A percentile compares a stretch with the other conserved stretches of the same genome.
These are phyloP conservation scores for Thalassoma bifasciatum DNA, from an alignment of 2,113 vertebrate species.

Conservation along the genomic window DNA sequence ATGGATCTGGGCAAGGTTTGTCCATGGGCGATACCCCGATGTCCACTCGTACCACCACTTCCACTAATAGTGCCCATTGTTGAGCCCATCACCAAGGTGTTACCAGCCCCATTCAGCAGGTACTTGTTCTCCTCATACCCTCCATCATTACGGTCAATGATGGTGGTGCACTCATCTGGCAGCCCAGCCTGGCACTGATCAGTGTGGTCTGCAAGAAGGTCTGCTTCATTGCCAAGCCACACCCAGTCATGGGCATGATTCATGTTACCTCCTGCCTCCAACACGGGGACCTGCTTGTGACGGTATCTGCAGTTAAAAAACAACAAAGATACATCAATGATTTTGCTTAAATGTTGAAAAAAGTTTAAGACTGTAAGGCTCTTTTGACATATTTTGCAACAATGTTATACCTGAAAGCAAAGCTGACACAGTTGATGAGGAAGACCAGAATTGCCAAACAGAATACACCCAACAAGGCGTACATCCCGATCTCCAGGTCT, in stretches of 20 bases:
- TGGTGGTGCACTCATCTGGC: slow-evolving; percentile 89
- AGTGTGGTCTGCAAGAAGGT: slow-evolving; percentile 88
- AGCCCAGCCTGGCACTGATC: slow-evolving; percentile 88
- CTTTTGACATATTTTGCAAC: neutral
- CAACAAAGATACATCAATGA: neutral
- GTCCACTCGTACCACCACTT: slow-evolving; percentile 51
- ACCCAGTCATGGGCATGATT: slow-evolving; percentile 99
- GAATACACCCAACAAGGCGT: slow-evolving; percentile 95
- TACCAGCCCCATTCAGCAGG: slow-evolving; percentile 88
- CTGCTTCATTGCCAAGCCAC: slow-evolving; percentile 94
- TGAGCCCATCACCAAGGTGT: slow-evolving; percentile 83
- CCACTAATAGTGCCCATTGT: slow-evolving; percentile 61
- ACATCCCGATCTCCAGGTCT: slow-evolving; percentile 98
- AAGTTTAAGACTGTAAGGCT: neutral
- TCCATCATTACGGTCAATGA: slow-evolving; percentile 89
- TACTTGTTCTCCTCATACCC: slow-evolving; percentile 94
- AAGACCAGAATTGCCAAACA: slow-evolving; percentile 97
- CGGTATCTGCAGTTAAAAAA: slow-evolving; percentile 81
- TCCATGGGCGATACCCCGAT: slow-evolving; percentile 69
- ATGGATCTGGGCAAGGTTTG: slow-evolving; percentile 89
- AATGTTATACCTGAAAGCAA: slow-evolving; percentile 88
- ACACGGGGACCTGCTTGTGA: slow-evolving; percentile 93
- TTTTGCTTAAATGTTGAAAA: neutral
- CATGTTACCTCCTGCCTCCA: slow-evolving; percentile 90
- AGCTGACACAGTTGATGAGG: slow-evolving; percentile 97